Evolutionary conservation across 2,797 vertebrate species (phyloP).

Genomic region (Anableps anableps): DNA sequence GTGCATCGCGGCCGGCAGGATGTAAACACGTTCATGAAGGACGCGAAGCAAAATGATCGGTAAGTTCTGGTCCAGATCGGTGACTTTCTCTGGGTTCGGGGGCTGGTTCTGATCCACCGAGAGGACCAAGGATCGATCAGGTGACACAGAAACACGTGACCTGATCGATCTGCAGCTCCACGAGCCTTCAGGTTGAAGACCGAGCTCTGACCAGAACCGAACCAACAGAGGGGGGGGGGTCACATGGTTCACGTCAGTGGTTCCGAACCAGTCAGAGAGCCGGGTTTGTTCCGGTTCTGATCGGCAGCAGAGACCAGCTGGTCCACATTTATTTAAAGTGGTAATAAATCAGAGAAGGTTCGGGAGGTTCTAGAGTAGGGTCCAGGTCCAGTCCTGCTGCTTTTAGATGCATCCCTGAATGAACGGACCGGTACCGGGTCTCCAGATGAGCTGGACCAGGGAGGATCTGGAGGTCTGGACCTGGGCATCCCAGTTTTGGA

Average conservation of each 20-base stretch:
- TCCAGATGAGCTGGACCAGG: too few relatives aligned
- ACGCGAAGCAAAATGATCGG: constrained; percentile 50
- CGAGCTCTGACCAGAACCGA: not conserved
- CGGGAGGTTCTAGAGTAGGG: not conserved
- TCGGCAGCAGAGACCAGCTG: too few relatives aligned
- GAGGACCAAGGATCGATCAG: not conserved
- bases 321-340: not conserved
- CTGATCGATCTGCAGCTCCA: not conserved
- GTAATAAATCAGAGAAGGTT: not conserved
- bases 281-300: not conserved
- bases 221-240: not conserved
- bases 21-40: constrained; percentile 46
- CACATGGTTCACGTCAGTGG: too few relatives aligned
- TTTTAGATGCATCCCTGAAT: too few relatives aligned
- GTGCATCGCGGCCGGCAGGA: constrained; percentile 8
- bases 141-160: not conserved
- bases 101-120: not conserved
- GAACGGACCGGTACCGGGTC: too few relatives aligned
- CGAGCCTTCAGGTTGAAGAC: not conserved
- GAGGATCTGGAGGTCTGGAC: too few relatives aligned
- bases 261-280: not conserved
- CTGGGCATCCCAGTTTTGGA: not conserved
- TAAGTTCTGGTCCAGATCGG: constrained; percentile 29
- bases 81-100: not conserved
- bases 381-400: too few relatives aligned